Percentiles rank a stretch among this genome's conserved stretches.
Conservation (phyloP, 2,888 invertebrate genomes). For the Harpalus rufipes region DNA sequence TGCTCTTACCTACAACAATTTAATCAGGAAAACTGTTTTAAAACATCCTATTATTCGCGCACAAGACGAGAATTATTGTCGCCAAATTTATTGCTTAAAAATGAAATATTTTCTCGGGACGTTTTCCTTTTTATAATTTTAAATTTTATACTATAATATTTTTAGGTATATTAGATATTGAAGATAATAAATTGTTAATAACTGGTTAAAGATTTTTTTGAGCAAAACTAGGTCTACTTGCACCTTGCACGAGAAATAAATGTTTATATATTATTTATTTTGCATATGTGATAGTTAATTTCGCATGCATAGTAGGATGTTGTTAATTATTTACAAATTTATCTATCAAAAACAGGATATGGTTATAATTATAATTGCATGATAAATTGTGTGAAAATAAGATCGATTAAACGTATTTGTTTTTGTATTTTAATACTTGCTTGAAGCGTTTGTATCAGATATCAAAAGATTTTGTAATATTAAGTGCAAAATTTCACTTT, state of each 20-base stretch:
- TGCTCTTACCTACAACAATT: conserved; percentile 33
- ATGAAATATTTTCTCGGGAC: conserved; percentile 19
- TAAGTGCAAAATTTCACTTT: conserved; percentile 11
- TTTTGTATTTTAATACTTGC: neutral
- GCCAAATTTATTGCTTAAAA: conserved; percentile 33
- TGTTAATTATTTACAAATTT: neutral
- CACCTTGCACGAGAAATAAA: too few species aligned
- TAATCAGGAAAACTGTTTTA: conserved; percentile 44
- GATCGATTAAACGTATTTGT: neutral
- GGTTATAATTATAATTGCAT: neutral
- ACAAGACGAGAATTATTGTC: conserved; percentile 21
- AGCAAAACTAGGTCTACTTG: too few species aligned
- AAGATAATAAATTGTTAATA: too few species aligned
- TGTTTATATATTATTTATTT: too few species aligned
- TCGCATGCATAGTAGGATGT: neutral
- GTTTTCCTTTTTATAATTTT: neutral
- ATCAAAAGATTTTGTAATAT: conserved; percentile 17
- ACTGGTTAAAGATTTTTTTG: too few species aligned
- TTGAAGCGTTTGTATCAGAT: neutral
- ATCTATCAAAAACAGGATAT: neutral
- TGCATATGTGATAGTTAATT: neutral
- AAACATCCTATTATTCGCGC: conserved; percentile 32
- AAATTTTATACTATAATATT: neutral
- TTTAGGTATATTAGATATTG: too few species aligned
- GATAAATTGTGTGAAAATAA: neutral